Percentiles rank a stretch among this genome's conserved stretches.
Evolutionary conservation across 2,888 invertebrate genomes (phyloP).

Genomic region (Tipula helvola): DNA sequence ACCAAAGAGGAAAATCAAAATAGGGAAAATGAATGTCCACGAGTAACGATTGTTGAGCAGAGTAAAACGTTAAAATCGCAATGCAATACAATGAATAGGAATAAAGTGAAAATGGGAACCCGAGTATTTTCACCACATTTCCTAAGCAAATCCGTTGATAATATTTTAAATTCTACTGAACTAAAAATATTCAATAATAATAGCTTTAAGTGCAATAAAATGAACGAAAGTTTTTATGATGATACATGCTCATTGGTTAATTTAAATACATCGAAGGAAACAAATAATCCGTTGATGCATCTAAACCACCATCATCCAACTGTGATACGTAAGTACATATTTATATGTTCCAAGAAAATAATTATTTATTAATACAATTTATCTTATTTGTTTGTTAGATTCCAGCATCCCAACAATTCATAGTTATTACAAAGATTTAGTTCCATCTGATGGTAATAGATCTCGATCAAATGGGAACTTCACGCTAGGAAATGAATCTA

Average conservation of each 20-base stretch:
- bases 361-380: not conserved
- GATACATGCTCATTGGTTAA: not conserved
- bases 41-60: not conserved
- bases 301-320: not conserved
- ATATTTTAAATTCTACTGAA: constrained; percentile 13
- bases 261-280: not conserved
- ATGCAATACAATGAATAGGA: constrained; percentile 38
- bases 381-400: not conserved
- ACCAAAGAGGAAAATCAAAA: constrained; percentile 44
- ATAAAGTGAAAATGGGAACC: constrained; percentile 64
- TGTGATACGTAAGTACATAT: not conserved
- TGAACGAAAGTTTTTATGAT: not conserved
- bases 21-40: constrained; percentile 56
- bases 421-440: not conserved
- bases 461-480: constrained; percentile 17
- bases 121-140: constrained; percentile 40
- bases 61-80: not conserved
- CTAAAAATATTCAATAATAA: not conserved
- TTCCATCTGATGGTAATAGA: not conserved
- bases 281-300: not conserved
- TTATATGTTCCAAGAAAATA: not conserved
- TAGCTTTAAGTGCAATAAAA: not conserved
- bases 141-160: constrained; percentile 20
- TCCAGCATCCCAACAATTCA: not conserved
- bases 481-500: constrained; percentile 33